Evolutionary conservation across 2,797 vertebrate genomes (phyloP), one percentile per base, ranked within the genome.

Genomic region (Acrocephalus scirpaceus): DNA sequence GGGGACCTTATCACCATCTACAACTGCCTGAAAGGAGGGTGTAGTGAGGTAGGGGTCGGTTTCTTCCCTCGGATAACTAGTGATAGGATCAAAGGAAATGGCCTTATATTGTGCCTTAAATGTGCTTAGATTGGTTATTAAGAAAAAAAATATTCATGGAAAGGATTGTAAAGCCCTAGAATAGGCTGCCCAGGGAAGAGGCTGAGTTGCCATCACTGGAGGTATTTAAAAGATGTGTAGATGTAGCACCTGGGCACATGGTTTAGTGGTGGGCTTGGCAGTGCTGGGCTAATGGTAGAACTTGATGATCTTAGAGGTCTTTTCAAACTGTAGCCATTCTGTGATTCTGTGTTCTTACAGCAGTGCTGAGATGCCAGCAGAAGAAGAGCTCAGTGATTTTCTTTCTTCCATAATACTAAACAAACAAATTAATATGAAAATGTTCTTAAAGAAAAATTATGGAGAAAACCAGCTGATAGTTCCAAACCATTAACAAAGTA

Each of bases 401-500:
- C 58, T 82, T 67, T 17, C 58, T 90, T 87, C 62, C n/a, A 7
- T 75, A 86, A 72, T 8, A 56, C 10, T 73, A 65, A 56, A 34
- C 36, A 82, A 91, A 56, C 4, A 51, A 69, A 61, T 57, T 76
- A 81, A 88, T 61, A 66, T 10, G 11, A 91, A 92, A 84, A 36
- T 50, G 8, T 51, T 85, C 54, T 72, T 88, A 48, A 81, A 78
- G 76, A 93, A 88, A 82, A 92, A 54, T 16, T 53, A 54, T 4
- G 16, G 44, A 71, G 36, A 94, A 94, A 91, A 72, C 8, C 12
- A 86, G 56, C 16, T 64, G 65, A 85, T 42, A 61, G 45, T 78
- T 97, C 89, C 78, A 81, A 85, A 82, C 89, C 62, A 77, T 96
- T 92, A 88, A 76, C 36, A 65, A 88, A 90, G 69, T 80, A 71